Evolutionary conservation across 2,797 vertebrate genomes (phyloP).

Genomic region (Ctenosaura bakeri): DNA sequence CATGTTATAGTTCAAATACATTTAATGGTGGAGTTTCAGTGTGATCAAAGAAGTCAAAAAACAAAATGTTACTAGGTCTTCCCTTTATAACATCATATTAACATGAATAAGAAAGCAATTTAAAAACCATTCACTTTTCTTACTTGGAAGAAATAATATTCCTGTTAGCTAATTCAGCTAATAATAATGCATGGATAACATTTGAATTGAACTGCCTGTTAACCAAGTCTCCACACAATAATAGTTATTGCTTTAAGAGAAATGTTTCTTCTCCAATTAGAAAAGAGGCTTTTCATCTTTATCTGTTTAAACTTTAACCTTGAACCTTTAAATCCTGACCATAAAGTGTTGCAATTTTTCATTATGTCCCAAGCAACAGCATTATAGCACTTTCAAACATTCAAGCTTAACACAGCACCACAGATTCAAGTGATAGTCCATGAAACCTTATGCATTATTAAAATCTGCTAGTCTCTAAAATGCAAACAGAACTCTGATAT

Average conservation of each 20-base stretch:
- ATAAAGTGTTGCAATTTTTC: constrained; percentile 1
- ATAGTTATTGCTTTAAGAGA: neutral
- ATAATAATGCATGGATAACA: neutral
- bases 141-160: neutral
- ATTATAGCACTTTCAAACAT: constrained; percentile 24
- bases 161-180: neutral
- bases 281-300: constrained; percentile 7
- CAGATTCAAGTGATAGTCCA: constrained; percentile 38
- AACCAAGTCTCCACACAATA: neutral
- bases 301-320: neutral
- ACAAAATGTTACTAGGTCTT: neutral
- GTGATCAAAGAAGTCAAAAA: neutral
- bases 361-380: constrained; percentile 13
- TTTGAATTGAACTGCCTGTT: neutral
- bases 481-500: no score
- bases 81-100: neutral
- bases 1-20: neutral
- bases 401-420: neutral
- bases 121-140: neutral
- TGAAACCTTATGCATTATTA: no score
- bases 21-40: constrained; percentile 11
- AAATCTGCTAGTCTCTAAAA: no score
- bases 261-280: neutral
- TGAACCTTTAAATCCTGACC: neutral
- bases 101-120: neutral